Conservation (phyloP, 2,113 vertebrate species). For the Prunella himalayana region DNA sequence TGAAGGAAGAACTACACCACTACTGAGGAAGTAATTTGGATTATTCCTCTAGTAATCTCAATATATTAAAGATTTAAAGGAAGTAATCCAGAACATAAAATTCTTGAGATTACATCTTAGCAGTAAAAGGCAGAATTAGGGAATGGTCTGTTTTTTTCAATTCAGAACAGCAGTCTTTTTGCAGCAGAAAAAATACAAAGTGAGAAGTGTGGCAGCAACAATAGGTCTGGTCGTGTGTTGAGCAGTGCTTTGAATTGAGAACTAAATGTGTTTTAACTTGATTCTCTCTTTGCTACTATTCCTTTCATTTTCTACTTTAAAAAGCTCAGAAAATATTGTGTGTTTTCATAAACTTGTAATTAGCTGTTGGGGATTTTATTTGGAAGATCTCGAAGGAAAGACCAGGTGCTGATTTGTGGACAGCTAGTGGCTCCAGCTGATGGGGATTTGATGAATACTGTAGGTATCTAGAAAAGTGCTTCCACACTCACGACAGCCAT, state of each 20-base stretch:
- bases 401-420: background rate
- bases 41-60: background rate
- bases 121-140: background rate
- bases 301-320: background rate
- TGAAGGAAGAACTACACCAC: background rate
- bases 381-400: background rate
- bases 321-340: background rate
- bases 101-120: background rate
- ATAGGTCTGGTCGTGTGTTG: background rate
- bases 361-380: rapidly evolving
- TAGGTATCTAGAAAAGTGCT: background rate
- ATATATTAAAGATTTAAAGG: background rate
- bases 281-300: background rate
- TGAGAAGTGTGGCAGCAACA: background rate
- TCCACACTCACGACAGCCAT: background rate
- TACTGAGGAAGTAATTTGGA: background rate
- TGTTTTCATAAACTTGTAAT: background rate
- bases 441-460: background rate
- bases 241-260: background rate
- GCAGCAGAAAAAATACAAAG: background rate
- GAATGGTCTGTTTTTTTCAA: background rate
- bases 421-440: background rate
- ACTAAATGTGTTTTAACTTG: background rate
- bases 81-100: background rate
- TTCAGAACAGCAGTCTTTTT: background rate